phyloP scores from a whole-genome alignment of 1,140 invertebrate genomes.

The Bathynomus jamesi region DNA sequence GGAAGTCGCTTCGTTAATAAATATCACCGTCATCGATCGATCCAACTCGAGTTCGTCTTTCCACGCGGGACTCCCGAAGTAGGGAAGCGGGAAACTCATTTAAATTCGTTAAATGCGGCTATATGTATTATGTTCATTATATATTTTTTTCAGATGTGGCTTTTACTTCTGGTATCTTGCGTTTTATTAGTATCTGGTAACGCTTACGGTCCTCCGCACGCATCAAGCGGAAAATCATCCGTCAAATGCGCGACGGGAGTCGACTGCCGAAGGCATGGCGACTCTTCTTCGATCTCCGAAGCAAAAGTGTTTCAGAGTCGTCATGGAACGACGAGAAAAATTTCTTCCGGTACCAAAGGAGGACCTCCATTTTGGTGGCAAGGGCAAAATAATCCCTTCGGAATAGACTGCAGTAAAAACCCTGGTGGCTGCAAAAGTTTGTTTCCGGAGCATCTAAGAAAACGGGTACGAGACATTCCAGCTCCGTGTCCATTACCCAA shows the following conservation, averaged over 20 bases:
- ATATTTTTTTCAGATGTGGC: not conserved
- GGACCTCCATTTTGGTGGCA: not conserved
- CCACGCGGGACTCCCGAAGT: too few species aligned
- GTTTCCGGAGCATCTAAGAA: too few species aligned
- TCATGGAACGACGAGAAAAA: not conserved
- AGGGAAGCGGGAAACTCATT: too few species aligned
- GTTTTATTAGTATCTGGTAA: not conserved
- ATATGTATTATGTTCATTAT: not conserved
- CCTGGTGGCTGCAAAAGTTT: not conserved
- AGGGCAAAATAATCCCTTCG: not conserved
- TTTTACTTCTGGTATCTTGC: not conserved
- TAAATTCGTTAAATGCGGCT: too few species aligned
- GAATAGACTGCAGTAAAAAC: not conserved
- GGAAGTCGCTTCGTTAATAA: too few species aligned
- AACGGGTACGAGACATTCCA: too few species aligned
- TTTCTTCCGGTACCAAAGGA: not conserved
- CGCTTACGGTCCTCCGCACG: not conserved
- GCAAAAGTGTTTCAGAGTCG: not conserved
- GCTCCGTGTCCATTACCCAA: too few species aligned
- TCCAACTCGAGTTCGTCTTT: too few species aligned
- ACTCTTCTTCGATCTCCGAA: not conserved
- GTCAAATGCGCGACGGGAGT: not conserved
- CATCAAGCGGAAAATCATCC: not conserved
- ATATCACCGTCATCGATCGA: too few species aligned
- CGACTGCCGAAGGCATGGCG: not conserved